Conservation (phyloP, 2,113 vertebrate genomes). For the Microcebus griseorufus region DNA sequence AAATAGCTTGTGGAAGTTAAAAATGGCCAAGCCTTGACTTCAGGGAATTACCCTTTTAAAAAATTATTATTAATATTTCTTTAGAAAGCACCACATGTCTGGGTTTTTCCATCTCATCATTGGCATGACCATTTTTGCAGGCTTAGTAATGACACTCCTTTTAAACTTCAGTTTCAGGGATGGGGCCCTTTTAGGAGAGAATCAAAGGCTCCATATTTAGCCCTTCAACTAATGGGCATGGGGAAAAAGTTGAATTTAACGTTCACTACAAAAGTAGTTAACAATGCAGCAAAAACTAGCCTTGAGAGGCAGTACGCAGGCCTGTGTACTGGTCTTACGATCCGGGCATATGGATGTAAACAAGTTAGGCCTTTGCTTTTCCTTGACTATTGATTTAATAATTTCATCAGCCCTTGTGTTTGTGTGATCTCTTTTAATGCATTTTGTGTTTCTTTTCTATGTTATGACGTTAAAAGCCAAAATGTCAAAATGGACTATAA, state of each 20-base stretch:
- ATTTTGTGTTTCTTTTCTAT: constrained; percentile 51
- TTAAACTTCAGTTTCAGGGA: constrained; percentile 25
- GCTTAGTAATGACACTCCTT: constrained; percentile 51
- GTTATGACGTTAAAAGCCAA: constrained; percentile 58
- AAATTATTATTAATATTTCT: constrained; percentile 48
- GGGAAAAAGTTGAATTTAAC: not conserved
- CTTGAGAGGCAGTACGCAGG: not conserved
- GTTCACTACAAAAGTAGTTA: not conserved
- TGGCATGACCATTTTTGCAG: constrained; percentile 46
- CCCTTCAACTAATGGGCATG: not conserved
- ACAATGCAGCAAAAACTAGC: not conserved
- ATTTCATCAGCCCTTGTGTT: constrained; percentile 47
- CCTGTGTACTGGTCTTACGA: not conserved
- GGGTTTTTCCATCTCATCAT: constrained; percentile 64
- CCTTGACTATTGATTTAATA: constrained; percentile 23
- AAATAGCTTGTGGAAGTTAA: constrained; percentile 64
- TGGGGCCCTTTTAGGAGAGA: constrained; percentile 2
- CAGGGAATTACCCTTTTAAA: constrained; percentile 49
- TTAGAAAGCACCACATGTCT: constrained; percentile 47
- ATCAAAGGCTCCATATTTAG: constrained; percentile 11
- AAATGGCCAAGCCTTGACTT: constrained; percentile 56
- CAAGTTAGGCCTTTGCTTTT: not conserved
- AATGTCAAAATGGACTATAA: constrained; percentile 39
- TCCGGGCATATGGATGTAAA: not conserved
- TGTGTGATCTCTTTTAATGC: constrained; percentile 48